Conservation (phyloP, 2,888 invertebrate genomes). For the Drosophila melanosoma region DNA sequence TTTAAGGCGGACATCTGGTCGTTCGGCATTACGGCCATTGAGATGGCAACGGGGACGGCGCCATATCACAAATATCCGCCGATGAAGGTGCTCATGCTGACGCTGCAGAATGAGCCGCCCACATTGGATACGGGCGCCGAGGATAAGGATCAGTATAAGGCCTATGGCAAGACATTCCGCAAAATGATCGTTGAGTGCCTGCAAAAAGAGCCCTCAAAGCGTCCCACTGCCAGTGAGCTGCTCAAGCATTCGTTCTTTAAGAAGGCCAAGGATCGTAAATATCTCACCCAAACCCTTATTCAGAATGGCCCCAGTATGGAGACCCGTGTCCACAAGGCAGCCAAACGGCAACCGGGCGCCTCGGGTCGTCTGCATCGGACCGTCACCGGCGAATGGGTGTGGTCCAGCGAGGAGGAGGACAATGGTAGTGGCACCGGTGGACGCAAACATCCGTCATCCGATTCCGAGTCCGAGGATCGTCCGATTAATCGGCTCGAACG, state of each 20-base stretch:
- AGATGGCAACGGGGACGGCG: conserved; percentile 99
- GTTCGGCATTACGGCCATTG: conserved; percentile 97
- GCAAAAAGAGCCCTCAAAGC: conserved; percentile 96
- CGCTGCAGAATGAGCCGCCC: conserved; percentile 99
- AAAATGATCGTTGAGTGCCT: conserved; percentile 98
- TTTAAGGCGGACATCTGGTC: conserved; percentile 95
- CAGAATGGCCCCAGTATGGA: conserved; percentile 95
- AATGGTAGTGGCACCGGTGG: conserved; percentile 85
- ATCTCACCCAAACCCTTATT: conserved; percentile 93
- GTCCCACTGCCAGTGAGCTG: conserved; percentile 97
- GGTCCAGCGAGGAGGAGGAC: conserved; percentile 97
- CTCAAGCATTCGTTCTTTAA: conserved; percentile 99
- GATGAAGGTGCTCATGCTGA: conserved; percentile 99
- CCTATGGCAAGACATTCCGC: conserved; percentile 98
- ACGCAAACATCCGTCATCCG: conserved; percentile 85
- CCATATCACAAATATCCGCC: conserved; percentile 99
- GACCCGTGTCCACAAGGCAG: conserved; percentile 94
- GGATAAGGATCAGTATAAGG: conserved; percentile 98
- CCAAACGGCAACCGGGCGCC: conserved; percentile 93
- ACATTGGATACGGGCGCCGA: conserved; percentile 97
- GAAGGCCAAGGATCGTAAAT: conserved; percentile 97
- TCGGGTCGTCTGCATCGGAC: conserved; percentile 95
- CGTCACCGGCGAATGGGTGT: conserved; percentile 98
- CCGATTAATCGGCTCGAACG: conserved; percentile 88
- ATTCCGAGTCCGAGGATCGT: conserved; percentile 86